Percentiles rank a stretch among this genome's conserved stretches.
Conservation (phyloP, 2,888 invertebrate genomes). For the Euzophera pinguis region DNA sequence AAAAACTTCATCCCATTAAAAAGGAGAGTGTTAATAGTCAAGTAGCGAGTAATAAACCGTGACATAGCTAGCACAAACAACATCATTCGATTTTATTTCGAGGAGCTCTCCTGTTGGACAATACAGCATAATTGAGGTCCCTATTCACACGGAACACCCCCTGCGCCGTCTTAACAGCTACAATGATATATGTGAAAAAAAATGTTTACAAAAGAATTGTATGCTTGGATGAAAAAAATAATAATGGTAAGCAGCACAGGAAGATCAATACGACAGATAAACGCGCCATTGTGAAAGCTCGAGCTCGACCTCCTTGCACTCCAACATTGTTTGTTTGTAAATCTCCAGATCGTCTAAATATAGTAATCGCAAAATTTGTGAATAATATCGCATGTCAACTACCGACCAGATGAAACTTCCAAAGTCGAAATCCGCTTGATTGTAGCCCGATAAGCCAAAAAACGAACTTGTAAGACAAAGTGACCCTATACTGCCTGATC, state of each 20-base stretch:
- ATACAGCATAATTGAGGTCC: slow-evolving; percentile 55
- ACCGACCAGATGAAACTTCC: slow-evolving; percentile 1
- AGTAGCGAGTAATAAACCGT: slow-evolving; percentile 33
- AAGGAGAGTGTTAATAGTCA: slow-evolving; percentile 24
- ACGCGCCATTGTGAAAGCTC: slow-evolving; percentile 54
- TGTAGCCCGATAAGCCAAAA: slow-evolving; percentile 45
- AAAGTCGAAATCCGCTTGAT: slow-evolving; percentile 23
- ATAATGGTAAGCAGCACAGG: slow-evolving; percentile 48
- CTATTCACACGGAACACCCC: slow-evolving; percentile 52
- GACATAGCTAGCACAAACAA: slow-evolving; percentile 42
- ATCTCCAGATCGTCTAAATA: too few relatives aligned
- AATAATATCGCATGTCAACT: slow-evolving; percentile 3
- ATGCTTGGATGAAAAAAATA: slow-evolving; percentile 48
- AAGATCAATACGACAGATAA: slow-evolving; percentile 69
- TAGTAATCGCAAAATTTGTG: not conserved
- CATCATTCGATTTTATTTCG: slow-evolving; percentile 20
- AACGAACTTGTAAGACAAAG: slow-evolving; percentile 65
- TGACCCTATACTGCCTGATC: slow-evolving; percentile 49
- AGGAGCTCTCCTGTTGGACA: slow-evolving; percentile 35
- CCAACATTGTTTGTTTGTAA: slow-evolving; percentile 1
- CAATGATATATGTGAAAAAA: slow-evolving; percentile 66
- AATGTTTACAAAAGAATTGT: slow-evolving; percentile 63
- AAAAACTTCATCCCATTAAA: not conserved
- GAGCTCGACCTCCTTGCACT: slow-evolving; percentile 28
- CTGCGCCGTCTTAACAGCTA: slow-evolving; percentile 52